Evolutionary conservation across 30 jellyfish, hydroid and myxozoan species (phyloP).

Genomic region (Aurelia coerulea): DNA sequence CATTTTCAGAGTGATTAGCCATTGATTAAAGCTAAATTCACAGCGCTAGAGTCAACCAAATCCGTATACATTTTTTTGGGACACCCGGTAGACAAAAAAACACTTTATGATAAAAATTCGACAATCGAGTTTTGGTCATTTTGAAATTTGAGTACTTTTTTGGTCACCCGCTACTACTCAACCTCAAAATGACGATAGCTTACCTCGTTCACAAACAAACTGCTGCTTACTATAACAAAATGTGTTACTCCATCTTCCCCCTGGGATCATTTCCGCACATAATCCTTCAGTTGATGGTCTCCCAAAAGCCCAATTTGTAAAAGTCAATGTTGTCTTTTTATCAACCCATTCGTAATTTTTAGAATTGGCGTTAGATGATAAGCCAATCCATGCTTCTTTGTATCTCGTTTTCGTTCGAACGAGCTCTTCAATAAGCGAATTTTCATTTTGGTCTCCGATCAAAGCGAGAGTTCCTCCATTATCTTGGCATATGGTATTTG

Average conservation of each 20-base stretch:
- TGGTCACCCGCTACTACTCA: too few relatives aligned
- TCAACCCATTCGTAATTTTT: constrained; percentile 54
- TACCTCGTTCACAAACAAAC: constrained; percentile 73
- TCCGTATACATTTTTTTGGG: too few relatives aligned
- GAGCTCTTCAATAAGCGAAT: constrained; percentile 13
- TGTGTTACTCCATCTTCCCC: constrained; percentile 65
- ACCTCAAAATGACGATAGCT: background rate
- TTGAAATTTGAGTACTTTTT: too few relatives aligned
- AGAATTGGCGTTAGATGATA: background rate
- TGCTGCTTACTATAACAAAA: constrained; percentile 57
- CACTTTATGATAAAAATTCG: too few relatives aligned
- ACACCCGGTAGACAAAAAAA: too few relatives aligned
- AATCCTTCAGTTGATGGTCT: constrained; percentile 39
- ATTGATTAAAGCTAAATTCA: too few relatives aligned
- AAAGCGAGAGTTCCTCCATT: constrained; percentile 50
- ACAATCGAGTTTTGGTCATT: too few relatives aligned
- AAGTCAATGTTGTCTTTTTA: constrained; percentile 9
- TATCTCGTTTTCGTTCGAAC: constrained; percentile 45
- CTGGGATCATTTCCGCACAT: constrained; percentile 68
- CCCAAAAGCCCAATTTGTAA: constrained; percentile 56
- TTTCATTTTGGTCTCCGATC: constrained; percentile 31
- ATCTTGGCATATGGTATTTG: constrained; percentile 41
- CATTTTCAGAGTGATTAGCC: too few relatives aligned
- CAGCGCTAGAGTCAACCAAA: too few relatives aligned
- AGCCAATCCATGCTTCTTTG: constrained; percentile 82